These are phyloP conservation scores for Phenacoccus solenopsis DNA, from an alignment of 1,140 invertebrate species.

Conservation along the genomic window DNA sequence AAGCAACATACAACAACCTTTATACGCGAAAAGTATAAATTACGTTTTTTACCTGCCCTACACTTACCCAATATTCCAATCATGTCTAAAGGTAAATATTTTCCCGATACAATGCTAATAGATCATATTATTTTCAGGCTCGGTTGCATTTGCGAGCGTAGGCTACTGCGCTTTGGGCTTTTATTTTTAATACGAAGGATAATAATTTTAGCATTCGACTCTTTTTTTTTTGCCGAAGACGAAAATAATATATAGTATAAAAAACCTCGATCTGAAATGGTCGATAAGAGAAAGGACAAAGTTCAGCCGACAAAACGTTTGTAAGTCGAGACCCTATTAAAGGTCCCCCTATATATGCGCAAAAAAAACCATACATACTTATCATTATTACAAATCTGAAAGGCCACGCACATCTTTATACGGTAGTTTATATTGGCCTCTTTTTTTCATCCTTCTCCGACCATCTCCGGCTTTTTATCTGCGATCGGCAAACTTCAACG, in stretches of 20 bases:
- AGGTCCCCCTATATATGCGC: not conserved
- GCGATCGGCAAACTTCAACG: slow-evolving; percentile 2
- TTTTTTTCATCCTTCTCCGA: not conserved
- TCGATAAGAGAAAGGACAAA: slow-evolving; percentile 4
- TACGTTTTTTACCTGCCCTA: not conserved
- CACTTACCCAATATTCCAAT: slow-evolving; percentile 2
- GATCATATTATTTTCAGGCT: not conserved
- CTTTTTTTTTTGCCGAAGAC: too few relatives aligned
- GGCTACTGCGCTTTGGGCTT: not conserved
- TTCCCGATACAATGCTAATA: slow-evolving; percentile 2
- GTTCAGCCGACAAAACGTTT: slow-evolving; percentile 15
- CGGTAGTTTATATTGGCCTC: slow-evolving; percentile 7
- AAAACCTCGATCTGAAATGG: slow-evolving; percentile 4
- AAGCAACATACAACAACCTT: not conserved
- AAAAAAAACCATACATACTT: slow-evolving; percentile 1
- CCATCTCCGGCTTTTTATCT: not conserved
- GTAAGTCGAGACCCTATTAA: slow-evolving; percentile 16
- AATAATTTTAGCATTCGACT: not conserved
- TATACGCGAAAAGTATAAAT: not conserved
- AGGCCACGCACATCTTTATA: slow-evolving; percentile 16
- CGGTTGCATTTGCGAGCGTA: not conserved
- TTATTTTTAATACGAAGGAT: not conserved
- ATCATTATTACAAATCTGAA: slow-evolving; percentile 16
- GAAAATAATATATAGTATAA: too few relatives aligned
- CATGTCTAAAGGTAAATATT: not conserved